phyloP scores from a whole-genome alignment of 2,888 invertebrate species.

The Rhagium mordax region DNA sequence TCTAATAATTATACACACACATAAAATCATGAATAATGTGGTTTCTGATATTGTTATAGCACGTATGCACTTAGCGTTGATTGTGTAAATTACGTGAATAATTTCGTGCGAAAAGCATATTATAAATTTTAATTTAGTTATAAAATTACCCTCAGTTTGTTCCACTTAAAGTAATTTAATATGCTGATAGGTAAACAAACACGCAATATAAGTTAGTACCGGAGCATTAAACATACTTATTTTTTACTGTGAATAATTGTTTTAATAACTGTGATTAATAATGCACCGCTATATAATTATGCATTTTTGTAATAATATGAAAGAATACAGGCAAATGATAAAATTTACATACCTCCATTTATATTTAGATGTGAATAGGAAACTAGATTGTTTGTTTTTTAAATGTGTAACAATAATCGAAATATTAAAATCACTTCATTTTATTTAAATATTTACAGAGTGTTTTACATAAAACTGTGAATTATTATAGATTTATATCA shows the following conservation, averaged over 20 bases:
- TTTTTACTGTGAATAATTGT: neutral
- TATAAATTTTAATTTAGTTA: slow-evolving; percentile 39
- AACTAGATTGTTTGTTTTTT: no score
- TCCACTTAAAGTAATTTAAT: slow-evolving; percentile 38
- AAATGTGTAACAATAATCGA: no score
- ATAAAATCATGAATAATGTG: slow-evolving; percentile 2
- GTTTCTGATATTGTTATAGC: neutral
- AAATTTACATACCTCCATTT: neutral
- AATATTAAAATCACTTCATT: no score
- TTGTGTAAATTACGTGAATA: slow-evolving; percentile 42
- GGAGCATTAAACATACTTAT: neutral
- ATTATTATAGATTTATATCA: no score
- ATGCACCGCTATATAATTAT: neutral
- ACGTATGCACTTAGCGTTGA: slow-evolving; percentile 18
- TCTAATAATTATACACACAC: neutral
- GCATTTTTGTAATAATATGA: neutral
- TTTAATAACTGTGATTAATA: neutral
- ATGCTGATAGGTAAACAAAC: slow-evolving; percentile 41
- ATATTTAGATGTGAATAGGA: neutral
- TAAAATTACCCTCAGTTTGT: slow-evolving; percentile 42
- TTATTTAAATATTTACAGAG: no score
- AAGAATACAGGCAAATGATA: neutral
- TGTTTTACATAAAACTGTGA: no score
- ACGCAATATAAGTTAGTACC: slow-evolving; percentile 31
- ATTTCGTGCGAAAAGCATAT: slow-evolving; percentile 40